Evolutionary conservation across 2,888 invertebrate genomes (phyloP).

Genomic region (Diloba caeruleocephala): DNA sequence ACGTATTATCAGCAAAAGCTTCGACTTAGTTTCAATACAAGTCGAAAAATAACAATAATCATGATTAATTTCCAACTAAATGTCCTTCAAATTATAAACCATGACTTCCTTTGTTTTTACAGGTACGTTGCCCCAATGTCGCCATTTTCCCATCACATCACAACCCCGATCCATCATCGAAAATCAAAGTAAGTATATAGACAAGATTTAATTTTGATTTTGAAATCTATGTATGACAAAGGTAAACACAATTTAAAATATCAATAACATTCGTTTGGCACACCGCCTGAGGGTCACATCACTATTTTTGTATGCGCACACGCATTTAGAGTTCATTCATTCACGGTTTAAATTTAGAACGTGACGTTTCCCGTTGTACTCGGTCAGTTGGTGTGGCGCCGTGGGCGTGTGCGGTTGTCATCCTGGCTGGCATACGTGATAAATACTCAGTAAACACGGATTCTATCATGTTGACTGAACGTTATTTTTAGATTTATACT

Average conservation of each 20-base stretch:
- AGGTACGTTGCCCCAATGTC: conserved; percentile 32
- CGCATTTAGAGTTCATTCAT: conserved; percentile 85
- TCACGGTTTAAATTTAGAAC: conserved; percentile 74
- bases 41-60: no score
- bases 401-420: conserved; percentile 66
- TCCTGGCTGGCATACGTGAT: conserved; percentile 26
- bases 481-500: conserved; percentile 21
- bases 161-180: conserved; percentile 1
- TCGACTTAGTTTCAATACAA: no score
- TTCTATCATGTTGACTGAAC: conserved; percentile 21
- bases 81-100: no score
- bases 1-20: no score
- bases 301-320: conserved; percentile 72
- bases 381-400: conserved; percentile 53
- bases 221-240: conserved; percentile 29
- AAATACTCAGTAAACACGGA: conserved; percentile 25
- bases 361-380: conserved; percentile 62
- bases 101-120: conserved; percentile 24
- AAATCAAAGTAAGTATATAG: conserved; percentile 51
- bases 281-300: conserved; percentile 68
- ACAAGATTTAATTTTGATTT: no score
- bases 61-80: neutral
- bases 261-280: conserved; percentile 56
- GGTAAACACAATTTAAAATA: conserved; percentile 49
- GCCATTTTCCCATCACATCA: conserved; percentile 14